Base-by-base conservation (phyloP, 2,888 invertebrate genomes). In the Pandemis corylana region DNA sequence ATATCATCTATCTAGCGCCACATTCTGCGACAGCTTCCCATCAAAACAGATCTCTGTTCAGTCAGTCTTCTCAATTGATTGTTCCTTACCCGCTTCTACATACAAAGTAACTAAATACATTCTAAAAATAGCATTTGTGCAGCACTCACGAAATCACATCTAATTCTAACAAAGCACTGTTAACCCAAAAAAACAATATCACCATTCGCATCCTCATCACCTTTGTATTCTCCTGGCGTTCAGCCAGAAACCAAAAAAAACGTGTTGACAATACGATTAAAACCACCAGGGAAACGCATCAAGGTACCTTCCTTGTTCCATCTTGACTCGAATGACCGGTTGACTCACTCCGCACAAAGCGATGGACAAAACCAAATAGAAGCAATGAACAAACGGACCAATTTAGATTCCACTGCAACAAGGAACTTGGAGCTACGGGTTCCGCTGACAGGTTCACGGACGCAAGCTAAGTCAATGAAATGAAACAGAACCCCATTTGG, bases 221-320 rank as follows among this genome's bases (percentile, higher is more conserved):
- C 75, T 78, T 78, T 75, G 78, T 76, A 73, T 82, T 84, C 77
- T 81, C 82, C 85, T 91, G 91, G 91, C 89, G 80, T 36, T 65
- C 72, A 74, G 80, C 87, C 91, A 92, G 87, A 82, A 80, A 71
- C 73, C 56, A 76, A 82, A 82, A 85, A 87, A 87, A 85, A 83
- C 77, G 65, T 76, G 56, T 77, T 75, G 81, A 80, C 80, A 81
- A 80, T 78, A 59, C 59, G 28, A 59, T 59, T 28, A 53, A 62
- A 62, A 56, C 44, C 53, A 68, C 51, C 46, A 72, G 72, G 67
- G 62, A 68, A 41, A 68, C 67, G 53, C 61, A 62, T n/a, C 56
- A 51, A 46, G 51, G 67, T 62, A 53, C 72, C 72, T 73, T 73
- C 72, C 72, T 72, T 73, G 68, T 68, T 69, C 68, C 68, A 68